phyloP scores from a whole-genome alignment of 2,113 vertebrate genomes.

The Tympanuchus pallidicinctus region DNA sequence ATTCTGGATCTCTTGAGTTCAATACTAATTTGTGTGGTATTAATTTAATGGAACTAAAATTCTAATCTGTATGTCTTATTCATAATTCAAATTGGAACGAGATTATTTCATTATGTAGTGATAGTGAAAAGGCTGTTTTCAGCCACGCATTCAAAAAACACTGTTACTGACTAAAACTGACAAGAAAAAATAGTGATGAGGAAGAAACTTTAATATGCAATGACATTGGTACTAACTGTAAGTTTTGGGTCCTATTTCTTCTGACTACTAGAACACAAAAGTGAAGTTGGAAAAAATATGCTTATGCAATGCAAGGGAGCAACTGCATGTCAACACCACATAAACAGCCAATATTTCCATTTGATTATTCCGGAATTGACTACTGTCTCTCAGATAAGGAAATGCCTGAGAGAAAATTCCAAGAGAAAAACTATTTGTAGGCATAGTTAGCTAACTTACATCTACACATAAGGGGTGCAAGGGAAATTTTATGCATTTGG shows the following conservation, averaged over 20 bases:
- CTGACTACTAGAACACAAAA: not conserved
- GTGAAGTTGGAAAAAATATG: accelerated
- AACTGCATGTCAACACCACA: not conserved
- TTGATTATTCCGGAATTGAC: not conserved
- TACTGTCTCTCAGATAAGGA: not conserved
- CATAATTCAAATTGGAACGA: not conserved
- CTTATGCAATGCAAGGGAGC: not conserved
- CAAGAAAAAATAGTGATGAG: not conserved
- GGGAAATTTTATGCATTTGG: not conserved
- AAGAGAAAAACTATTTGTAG: not conserved
- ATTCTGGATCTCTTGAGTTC: not conserved
- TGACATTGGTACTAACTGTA: not conserved
- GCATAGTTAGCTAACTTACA: not conserved
- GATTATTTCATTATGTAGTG: not conserved
- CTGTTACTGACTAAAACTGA: not conserved
- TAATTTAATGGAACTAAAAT: not conserved
- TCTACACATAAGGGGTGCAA: not conserved
- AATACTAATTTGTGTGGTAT: not conserved
- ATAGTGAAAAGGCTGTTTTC: not conserved
- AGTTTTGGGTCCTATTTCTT: not conserved
- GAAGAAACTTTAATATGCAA: not conserved
- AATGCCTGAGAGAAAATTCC: not conserved
- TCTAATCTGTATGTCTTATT: not conserved
- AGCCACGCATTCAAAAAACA: not conserved
- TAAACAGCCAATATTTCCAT: not conserved